Evolutionary conservation across 2,113 vertebrate genomes (phyloP).

Genomic region (Eleginops maclovinus): DNA sequence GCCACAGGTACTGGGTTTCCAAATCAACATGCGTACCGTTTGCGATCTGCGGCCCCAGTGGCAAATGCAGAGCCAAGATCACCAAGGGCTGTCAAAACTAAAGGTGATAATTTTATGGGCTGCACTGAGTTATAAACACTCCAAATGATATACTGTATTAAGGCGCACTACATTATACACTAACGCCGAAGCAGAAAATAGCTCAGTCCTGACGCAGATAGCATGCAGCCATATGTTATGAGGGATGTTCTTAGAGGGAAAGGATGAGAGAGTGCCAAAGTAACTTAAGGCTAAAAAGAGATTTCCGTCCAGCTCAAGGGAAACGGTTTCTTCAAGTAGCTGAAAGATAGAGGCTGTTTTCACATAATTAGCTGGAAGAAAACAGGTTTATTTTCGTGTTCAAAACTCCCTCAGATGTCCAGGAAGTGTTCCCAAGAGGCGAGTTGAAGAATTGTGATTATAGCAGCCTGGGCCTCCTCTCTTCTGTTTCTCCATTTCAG

Average conservation of each 20-base stretch:
- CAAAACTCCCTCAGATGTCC: slow-evolving; percentile 40
- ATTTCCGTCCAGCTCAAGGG: slow-evolving; percentile 49
- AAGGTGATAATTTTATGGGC: slow-evolving; percentile 69
- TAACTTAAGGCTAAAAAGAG: slow-evolving; percentile 11
- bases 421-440: slow-evolving; percentile 37
- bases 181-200: slow-evolving; percentile 42
- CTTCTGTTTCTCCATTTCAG: slow-evolving; percentile 22
- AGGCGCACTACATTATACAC: slow-evolving; percentile 18
- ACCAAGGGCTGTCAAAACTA: slow-evolving; percentile 30
- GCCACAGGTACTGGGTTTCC: slow-evolving; percentile 49
- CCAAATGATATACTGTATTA: slow-evolving; percentile 40
- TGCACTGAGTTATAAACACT: slow-evolving; percentile 53
- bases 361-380: slow-evolving; percentile 46
- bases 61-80: slow-evolving; percentile 27
- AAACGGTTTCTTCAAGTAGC: slow-evolving; percentile 32
- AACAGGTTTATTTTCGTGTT: slow-evolving; percentile 43
- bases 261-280: slow-evolving; percentile 31
- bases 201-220: slow-evolving; percentile 55
- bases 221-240: slow-evolving; percentile 48
- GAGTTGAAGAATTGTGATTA: slow-evolving; percentile 43
- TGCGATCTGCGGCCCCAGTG: slow-evolving; percentile 34
- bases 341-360: slow-evolving; percentile 44
- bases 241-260: slow-evolving; percentile 32
- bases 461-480: slow-evolving; percentile 23
- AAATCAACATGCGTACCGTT: slow-evolving; percentile 21